Conservation (phyloP, 1,140 invertebrate species). For the Magallana ariakensis region DNA sequence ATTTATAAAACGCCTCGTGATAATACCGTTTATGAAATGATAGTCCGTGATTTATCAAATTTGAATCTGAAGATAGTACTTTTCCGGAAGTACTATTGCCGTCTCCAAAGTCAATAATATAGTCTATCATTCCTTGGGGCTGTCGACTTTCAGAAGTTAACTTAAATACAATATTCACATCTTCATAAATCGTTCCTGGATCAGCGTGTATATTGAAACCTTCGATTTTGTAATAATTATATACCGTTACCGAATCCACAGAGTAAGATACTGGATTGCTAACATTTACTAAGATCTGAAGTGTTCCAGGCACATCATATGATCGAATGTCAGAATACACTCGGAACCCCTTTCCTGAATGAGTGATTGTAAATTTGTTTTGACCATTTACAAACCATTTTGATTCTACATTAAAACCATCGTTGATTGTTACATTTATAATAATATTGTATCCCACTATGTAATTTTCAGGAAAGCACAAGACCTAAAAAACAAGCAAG, state of each 20-base stretch:
- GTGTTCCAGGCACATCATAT: not conserved
- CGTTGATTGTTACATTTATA: not conserved
- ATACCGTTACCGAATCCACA: not conserved
- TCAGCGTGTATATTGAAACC: not conserved
- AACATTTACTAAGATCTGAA: not conserved
- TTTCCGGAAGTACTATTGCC: not conserved
- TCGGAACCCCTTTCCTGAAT: not conserved
- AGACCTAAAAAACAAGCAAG: not conserved
- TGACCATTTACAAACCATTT: not conserved
- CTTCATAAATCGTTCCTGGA: slow-evolving; percentile 15
- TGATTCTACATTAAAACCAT: not conserved
- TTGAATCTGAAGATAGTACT: not conserved
- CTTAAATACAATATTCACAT: not conserved
- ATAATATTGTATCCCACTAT: not conserved
- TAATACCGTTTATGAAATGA: not conserved
- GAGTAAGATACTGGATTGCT: not conserved
- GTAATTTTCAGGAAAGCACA: not conserved
- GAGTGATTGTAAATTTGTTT: not conserved
- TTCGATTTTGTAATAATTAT: slow-evolving; percentile 14
- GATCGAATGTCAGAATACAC: not conserved
- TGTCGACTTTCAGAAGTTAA: not conserved
- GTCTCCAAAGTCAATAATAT: not conserved
- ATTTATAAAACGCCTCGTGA: not conserved
- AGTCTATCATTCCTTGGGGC: not conserved
- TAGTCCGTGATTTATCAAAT: not conserved